Evolutionary conservation across 2,113 vertebrate genomes (phyloP).

Genomic region (Triplophysa siluroides): DNA sequence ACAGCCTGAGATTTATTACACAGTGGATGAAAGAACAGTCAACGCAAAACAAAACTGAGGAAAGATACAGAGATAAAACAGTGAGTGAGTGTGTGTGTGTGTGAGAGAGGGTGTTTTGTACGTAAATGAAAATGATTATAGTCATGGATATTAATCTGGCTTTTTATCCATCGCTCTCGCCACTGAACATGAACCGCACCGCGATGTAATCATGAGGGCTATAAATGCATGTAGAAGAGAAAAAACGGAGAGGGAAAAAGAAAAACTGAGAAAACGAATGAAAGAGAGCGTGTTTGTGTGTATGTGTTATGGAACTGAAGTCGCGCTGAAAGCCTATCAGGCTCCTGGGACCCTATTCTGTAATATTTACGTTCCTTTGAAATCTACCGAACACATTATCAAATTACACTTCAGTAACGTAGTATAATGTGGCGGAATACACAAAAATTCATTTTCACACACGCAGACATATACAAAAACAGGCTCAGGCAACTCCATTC

Average conservation of each 20-base stretch:
- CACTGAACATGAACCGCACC: background rate
- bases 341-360: conserved; percentile 24
- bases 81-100: conserved; percentile 17
- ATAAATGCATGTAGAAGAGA: conserved; percentile 12
- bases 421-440: conserved; percentile 20
- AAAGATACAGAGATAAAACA: conserved; percentile 1
- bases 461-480: conserved; percentile 38
- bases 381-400: conserved; percentile 27
- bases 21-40: background rate
- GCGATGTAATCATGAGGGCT: conserved; percentile 5
- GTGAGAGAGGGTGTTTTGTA: conserved; percentile 31
- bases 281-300: conserved; percentile 14
- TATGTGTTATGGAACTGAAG: conserved; percentile 2
- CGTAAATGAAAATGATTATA: conserved; percentile 41
- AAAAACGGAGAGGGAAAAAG: background rate
- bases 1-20: background rate
- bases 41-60: background rate
- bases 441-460: conserved; percentile 11
- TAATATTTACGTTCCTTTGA: conserved; percentile 39
- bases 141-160: conserved; percentile 37
- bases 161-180: background rate
- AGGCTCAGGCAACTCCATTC: background rate
- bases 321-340: conserved; percentile 5
- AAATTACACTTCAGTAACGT: background rate
- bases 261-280: background rate